These are phyloP conservation scores for Leptopilina clavipes DNA, from an alignment of 1,140 invertebrate species.

Conservation along the genomic window DNA sequence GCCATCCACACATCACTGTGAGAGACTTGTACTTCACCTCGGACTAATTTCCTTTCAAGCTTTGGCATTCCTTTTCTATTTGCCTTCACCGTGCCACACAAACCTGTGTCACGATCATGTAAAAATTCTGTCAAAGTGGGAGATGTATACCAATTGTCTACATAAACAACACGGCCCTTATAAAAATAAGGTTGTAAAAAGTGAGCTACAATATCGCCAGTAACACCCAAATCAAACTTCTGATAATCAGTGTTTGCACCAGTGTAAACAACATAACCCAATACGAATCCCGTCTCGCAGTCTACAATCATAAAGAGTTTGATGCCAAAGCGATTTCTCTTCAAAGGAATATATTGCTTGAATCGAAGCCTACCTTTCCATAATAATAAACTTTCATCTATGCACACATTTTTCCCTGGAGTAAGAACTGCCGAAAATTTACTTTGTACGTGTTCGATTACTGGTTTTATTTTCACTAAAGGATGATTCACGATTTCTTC, in stretches of 20 bases:
- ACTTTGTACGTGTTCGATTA: constrained; percentile 42
- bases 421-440: constrained; percentile 39
- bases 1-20: constrained; percentile 35
- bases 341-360: constrained; percentile 30
- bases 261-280: background rate
- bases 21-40: constrained; percentile 36
- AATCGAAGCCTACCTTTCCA: constrained; percentile 33
- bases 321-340: constrained; percentile 16
- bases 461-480: constrained; percentile 7
- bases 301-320: background rate
- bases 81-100: constrained; percentile 3
- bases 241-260: too few species aligned
- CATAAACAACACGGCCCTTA: constrained; percentile 37
- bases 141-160: constrained; percentile 39
- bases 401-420: background rate
- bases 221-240: too few species aligned
- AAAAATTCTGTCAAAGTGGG: constrained; percentile 16
- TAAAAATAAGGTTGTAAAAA: constrained; percentile 40
- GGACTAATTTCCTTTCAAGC: constrained; percentile 27
- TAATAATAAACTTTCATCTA: constrained; percentile 12
- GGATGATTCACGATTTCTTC: too few species aligned
- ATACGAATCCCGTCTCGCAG: background rate
- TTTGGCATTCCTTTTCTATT: constrained; percentile 37
- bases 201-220: constrained; percentile 17
- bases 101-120: constrained; percentile 19